Evolutionary conservation across 2,888 invertebrate species (phyloP), one percentile per base, ranked within the genome.

Genomic region (Incurvaria masculella): DNA sequence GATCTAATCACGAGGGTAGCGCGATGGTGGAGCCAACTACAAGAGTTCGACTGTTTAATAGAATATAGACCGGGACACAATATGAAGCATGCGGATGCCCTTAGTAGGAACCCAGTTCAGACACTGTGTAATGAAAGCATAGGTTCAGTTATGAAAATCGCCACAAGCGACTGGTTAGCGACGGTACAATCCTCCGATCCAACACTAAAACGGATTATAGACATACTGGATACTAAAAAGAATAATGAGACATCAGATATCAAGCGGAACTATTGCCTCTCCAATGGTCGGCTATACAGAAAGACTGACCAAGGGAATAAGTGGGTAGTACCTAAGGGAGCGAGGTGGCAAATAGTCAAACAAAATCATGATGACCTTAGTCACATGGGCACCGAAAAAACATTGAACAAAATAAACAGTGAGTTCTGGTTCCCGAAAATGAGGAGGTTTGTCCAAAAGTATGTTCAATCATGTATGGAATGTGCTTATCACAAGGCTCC

Each of bases 341-440:
- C 51, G 3, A 49, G 56, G 11, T 57, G 53, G 56, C 56, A 58
- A 47, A 44, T 61, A 1, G 18, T 55, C 1, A 42, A 50, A 43
- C 26, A 42, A 1, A 53, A 50, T 23, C 59, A 61, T 49, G 59
- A 61, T 44, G 63, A 67, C 14, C 50, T 60, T 8, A 65, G 66
- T 10, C 66, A 72, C 51, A 61, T 67, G 48, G 63, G 59, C 2
- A 20, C 59, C 2, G 61, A 64, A 3, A 65, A 63, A 45, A 66
- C 63, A 1, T n/a, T 64, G 2, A 52, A 58, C 6, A 54, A 54
- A 44, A 49, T 69, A 14, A 45, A 50, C 26, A 48, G 59, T 41
- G 53, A 57, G 16, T 74, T 66, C 53, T 23, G 23, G 23, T 23
- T 23, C 23, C 23, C 10, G 23, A 23, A 23, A 23, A 23, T 23